Percentiles rank a stretch among this genome's conserved stretches.
Evolutionary conservation across 2,797 vertebrate genomes (phyloP).

Genomic region (Xiphophorus birchmanni): DNA sequence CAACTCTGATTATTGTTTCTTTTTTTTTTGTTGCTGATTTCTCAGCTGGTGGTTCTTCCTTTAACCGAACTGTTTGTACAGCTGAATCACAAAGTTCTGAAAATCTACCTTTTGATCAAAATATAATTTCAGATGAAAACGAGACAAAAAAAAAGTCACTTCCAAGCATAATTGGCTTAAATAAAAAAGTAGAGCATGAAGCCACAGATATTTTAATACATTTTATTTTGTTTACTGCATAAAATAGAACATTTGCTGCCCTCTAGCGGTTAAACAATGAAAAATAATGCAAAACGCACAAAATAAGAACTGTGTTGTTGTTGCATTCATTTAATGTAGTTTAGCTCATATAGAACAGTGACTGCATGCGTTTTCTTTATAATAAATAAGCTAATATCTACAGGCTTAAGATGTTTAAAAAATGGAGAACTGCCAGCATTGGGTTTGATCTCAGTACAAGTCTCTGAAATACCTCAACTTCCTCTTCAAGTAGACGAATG

Average conservation of each 20-base stretch:
- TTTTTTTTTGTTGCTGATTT: slow-evolving; percentile 10
- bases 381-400: not conserved
- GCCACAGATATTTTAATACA: not conserved
- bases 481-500: not conserved
- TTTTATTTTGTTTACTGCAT: not conserved
- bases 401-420: not conserved
- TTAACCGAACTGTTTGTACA: slow-evolving; percentile 30
- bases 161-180: not conserved
- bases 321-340: not conserved
- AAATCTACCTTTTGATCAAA: not conserved
- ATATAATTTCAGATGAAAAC: not conserved
- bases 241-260: slow-evolving; percentile 21
- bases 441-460: not conserved
- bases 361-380: not conserved
- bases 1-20: not conserved
- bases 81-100: slow-evolving; percentile 15
- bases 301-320: not conserved
- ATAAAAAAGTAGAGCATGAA: not conserved
- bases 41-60: not conserved
- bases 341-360: not conserved
- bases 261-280: slow-evolving; percentile 28
- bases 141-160: not conserved
- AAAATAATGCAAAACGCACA: not conserved
- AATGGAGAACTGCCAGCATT: not conserved
- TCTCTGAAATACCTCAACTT: not conserved